A percentile compares a stretch with the other conserved stretches of the same genome.
These are phyloP conservation scores for Trachelus troglodyta DNA, from an alignment of 2,888 invertebrate genomes.

Conservation along the genomic window DNA sequence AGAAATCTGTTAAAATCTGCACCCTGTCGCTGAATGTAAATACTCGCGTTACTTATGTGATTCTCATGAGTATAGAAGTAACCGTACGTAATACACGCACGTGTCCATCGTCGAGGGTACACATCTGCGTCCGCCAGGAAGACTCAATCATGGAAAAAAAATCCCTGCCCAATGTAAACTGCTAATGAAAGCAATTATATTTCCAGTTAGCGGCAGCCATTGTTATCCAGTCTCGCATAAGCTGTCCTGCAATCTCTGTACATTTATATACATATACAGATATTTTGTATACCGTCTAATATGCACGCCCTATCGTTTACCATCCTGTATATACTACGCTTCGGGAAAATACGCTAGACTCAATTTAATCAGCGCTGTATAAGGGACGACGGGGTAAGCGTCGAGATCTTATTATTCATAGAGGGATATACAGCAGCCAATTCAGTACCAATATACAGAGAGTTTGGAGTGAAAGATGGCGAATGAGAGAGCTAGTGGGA, in stretches of 20 bases:
- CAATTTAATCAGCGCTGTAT: background rate
- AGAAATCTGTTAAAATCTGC: background rate
- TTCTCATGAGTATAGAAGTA: background rate
- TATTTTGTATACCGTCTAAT: background rate
- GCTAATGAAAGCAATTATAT: background rate
- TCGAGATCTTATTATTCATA: conserved; percentile 22
- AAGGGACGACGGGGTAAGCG: background rate
- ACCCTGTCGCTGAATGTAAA: background rate
- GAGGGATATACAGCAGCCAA: conserved; percentile 7
- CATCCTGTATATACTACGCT: background rate
- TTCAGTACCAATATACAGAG: conserved; percentile 24
- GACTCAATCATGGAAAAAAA: background rate
- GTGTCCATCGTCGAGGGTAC: background rate
- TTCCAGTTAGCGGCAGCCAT: background rate
- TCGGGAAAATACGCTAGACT: background rate
- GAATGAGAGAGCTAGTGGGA: conserved; percentile 29
- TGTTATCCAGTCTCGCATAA: background rate
- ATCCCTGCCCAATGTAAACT: background rate
- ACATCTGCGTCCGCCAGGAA: background rate
- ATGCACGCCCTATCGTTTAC: background rate
- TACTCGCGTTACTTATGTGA: background rate
- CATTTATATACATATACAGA: background rate
- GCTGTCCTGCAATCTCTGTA: background rate
- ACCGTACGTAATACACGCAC: background rate
- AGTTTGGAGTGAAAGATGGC: conserved; percentile 12